Evolutionary conservation across 2,113 vertebrate species (phyloP).

Genomic region (Poeciliopsis occidentalis): DNA sequence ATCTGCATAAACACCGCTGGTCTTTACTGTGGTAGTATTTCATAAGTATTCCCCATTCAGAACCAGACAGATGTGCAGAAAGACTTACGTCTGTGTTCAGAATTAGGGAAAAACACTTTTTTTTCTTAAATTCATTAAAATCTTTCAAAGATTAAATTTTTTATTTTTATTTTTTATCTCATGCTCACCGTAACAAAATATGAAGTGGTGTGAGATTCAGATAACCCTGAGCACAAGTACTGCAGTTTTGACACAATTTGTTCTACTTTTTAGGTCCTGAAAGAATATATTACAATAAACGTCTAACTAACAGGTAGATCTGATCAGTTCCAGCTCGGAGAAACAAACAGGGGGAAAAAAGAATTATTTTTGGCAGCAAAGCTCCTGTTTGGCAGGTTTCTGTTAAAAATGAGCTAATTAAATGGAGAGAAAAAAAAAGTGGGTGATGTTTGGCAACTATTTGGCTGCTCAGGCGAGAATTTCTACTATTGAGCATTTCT

Average conservation of each 20-base stretch:
- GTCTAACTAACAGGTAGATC: not conserved
- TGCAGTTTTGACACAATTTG: too few relatives aligned
- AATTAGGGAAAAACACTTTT: not conserved
- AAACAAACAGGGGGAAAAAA: too few relatives aligned
- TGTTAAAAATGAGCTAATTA: not conserved
- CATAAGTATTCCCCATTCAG: not conserved
- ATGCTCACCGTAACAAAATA: too few relatives aligned
- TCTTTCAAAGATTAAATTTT: too few relatives aligned
- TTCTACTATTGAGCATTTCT: not conserved
- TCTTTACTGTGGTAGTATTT: too few relatives aligned
- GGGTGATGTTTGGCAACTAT: not conserved
- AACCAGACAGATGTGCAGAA: not conserved
- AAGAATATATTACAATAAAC: too few relatives aligned
- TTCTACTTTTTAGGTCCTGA: too few relatives aligned
- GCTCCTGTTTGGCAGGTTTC: not conserved
- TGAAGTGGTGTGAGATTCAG: too few relatives aligned
- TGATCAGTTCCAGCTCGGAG: not conserved
- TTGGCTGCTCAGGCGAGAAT: not conserved
- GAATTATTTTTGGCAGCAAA: not conserved
- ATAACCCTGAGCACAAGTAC: too few relatives aligned
- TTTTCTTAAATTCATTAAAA: not conserved
- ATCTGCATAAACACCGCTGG: too few relatives aligned
- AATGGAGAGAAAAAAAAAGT: not conserved
- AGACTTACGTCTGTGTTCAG: not conserved
- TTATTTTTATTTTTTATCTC: not conserved